These are phyloP conservation scores for Caenorhabditis afra DNA, from an alignment of 2,888 invertebrate species.

Conservation along the genomic window DNA sequence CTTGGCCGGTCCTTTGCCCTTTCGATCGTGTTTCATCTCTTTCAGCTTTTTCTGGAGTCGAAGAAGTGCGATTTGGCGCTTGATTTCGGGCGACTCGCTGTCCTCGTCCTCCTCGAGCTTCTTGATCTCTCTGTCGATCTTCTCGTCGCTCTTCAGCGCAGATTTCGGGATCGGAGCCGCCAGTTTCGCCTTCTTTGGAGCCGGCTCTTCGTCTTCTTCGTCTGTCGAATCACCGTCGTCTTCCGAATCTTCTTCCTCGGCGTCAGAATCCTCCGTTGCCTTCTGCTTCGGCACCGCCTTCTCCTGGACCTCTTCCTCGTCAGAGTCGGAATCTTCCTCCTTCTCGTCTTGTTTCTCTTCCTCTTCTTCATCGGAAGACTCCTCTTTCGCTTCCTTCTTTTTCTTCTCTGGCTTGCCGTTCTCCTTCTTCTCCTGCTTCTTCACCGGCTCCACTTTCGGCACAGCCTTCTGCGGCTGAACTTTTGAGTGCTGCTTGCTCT, in stretches of 20 bases:
- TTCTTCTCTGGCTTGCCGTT: neutral
- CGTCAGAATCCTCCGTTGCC: constrained; percentile 20
- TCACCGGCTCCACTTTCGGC: constrained; percentile 6
- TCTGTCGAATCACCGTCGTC: constrained; percentile 54
- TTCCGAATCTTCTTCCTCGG: constrained; percentile 13
- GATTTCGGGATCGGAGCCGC: neutral
- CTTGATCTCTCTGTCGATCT: constrained; percentile 62
- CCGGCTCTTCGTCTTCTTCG: constrained; percentile 48
- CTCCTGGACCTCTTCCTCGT: constrained; percentile 18
- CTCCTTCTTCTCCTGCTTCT: constrained; percentile 18
- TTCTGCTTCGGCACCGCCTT: constrained; percentile 36
- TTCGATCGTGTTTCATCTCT: constrained; percentile 59
- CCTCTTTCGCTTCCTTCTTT: constrained; percentile 8
- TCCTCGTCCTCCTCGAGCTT: constrained; percentile 64
- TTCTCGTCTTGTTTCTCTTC: constrained; percentile 14
- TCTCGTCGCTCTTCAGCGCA: constrained; percentile 46
- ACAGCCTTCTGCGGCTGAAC: constrained; percentile 38
- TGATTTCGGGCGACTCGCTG: constrained; percentile 63
- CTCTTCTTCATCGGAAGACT: constrained; percentile 28
- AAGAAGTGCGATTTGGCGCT: constrained; percentile 64
- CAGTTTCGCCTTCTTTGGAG: constrained; percentile 24
- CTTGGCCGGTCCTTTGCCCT: constrained; percentile 49
- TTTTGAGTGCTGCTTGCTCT: constrained; percentile 42
- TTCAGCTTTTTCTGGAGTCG: constrained; percentile 68
- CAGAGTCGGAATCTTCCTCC: constrained; percentile 29